Percentiles rank a stretch among this genome's conserved stretches.
These are phyloP conservation scores for Triplophysa yarkandensis DNA, from an alignment of 2,797 vertebrate genomes.

Conservation along the genomic window DNA sequence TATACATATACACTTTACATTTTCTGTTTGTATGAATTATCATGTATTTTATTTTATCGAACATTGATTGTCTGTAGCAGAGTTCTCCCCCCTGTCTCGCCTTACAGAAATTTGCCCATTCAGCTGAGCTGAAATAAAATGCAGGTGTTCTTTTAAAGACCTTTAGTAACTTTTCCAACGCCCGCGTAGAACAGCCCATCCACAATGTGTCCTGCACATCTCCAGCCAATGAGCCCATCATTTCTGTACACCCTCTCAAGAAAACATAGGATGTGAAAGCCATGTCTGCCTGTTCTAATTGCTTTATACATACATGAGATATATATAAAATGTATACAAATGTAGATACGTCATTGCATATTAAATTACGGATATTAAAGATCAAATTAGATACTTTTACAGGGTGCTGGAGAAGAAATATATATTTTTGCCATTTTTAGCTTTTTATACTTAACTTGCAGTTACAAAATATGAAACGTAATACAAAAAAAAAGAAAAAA, in stretches of 20 bases:
- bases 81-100: constrained; percentile 45
- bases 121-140: constrained; percentile 28
- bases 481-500: constrained; percentile 78
- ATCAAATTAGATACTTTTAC: constrained; percentile 99
- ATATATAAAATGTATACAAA: constrained; percentile 74
- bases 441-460: constrained; percentile 98
- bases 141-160: constrained; percentile 10
- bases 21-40: constrained; percentile 50
- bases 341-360: constrained; percentile 99
- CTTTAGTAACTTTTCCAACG: constrained; percentile 17
- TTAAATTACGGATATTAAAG: constrained; percentile 88
- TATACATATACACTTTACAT: constrained; percentile 60
- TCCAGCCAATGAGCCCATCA: constrained; percentile 67
- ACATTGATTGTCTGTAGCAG: neutral
- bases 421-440: constrained; percentile 99
- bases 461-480: constrained; percentile 90
- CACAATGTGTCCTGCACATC: constrained; percentile 74
- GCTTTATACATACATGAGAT: constrained; percentile 98
- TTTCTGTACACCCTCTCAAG: constrained; percentile 92
- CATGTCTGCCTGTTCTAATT: constrained; percentile 99
- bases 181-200: constrained; percentile 65
- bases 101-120: constrained; percentile 49
- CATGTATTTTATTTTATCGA: neutral
- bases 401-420: constrained; percentile 98
- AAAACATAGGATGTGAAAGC: constrained; percentile 99